Conservation (phyloP, 1,140 invertebrate species). For the Helicoverpa armigera region DNA sequence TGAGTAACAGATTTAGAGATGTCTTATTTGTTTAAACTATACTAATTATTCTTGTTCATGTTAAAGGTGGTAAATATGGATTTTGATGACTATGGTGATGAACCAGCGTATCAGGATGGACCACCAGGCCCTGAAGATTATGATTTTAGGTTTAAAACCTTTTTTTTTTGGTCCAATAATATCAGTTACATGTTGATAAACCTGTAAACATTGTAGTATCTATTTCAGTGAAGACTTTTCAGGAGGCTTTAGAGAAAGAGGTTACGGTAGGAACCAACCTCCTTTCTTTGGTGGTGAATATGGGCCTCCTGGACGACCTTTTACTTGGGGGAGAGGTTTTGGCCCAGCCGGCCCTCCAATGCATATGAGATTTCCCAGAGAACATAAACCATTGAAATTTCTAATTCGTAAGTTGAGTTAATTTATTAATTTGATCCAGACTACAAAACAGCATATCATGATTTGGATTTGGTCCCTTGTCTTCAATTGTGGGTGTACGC, state of each 20-base stretch:
- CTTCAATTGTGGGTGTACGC: too few relatives aligned
- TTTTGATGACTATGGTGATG: not conserved
- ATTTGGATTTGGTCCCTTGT: too few relatives aligned
- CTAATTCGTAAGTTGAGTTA: constrained; percentile 49
- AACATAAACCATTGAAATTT: constrained; percentile 8
- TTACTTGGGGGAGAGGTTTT: constrained; percentile 62
- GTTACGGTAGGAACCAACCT: not conserved
- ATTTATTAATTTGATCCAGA: not conserved
- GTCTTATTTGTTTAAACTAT: not conserved
- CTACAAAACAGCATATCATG: too few relatives aligned
- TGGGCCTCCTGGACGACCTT: not conserved
- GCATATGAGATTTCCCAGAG: constrained; percentile 37
- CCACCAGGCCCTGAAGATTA: not conserved
- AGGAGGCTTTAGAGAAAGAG: not conserved
- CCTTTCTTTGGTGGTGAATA: constrained; percentile 9
- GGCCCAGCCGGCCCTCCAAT: constrained; percentile 61
- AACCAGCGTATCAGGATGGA: not conserved
- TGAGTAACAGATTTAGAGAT: not conserved
- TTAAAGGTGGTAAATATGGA: not conserved
- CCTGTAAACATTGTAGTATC: too few relatives aligned
- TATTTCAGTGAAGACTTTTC: too few relatives aligned
- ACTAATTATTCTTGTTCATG: too few relatives aligned
- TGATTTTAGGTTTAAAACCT: not conserved
- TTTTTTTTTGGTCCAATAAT: not conserved
- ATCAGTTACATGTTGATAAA: too few relatives aligned